Evolutionary conservation across 2,797 vertebrate species (phyloP).

Genomic region (Notoglanidium macrostoma): DNA sequence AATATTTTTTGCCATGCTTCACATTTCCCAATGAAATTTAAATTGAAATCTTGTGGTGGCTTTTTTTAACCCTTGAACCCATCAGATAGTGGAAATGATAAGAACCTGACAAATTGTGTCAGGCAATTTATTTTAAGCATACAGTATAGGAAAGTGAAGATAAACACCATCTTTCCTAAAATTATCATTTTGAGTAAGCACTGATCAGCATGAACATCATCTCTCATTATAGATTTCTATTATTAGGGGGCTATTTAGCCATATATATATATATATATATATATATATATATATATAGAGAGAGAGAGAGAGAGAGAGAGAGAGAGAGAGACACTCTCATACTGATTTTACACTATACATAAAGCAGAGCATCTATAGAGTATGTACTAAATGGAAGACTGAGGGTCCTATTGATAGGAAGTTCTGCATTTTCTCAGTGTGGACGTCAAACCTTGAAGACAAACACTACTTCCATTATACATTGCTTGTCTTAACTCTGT

Average conservation of each 20-base stretch:
- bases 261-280: neutral
- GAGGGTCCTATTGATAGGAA: neutral
- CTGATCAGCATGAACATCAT: neutral
- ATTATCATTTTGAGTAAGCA: conserved; percentile 43
- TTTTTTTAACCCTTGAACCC: conserved; percentile 22
- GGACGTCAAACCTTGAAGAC: conserved; percentile 42
- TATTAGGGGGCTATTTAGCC: neutral
- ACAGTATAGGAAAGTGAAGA: conserved; percentile 38
- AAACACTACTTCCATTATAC: conserved; percentile 45
- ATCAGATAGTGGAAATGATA: conserved; percentile 41
- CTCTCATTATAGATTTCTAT: neutral
- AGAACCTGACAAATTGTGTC: conserved; percentile 48
- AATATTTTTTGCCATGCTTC: conserved; percentile 55
- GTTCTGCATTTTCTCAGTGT: conserved; percentile 40
- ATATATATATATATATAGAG: too few relatives aligned
- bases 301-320: too few relatives aligned
- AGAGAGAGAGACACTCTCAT: neutral
- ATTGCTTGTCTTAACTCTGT: conserved; percentile 43
- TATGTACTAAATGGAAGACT: neutral
- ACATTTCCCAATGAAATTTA: conserved; percentile 51
- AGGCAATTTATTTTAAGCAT: conserved; percentile 51
- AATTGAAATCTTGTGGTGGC: conserved; percentile 50
- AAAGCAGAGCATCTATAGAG: neutral
- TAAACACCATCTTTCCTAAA: conserved; percentile 36
- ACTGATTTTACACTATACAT: conserved; percentile 19